phyloP scores from a whole-genome alignment of 2,888 invertebrate genomes.

The Schizotus pectinicornis region DNA sequence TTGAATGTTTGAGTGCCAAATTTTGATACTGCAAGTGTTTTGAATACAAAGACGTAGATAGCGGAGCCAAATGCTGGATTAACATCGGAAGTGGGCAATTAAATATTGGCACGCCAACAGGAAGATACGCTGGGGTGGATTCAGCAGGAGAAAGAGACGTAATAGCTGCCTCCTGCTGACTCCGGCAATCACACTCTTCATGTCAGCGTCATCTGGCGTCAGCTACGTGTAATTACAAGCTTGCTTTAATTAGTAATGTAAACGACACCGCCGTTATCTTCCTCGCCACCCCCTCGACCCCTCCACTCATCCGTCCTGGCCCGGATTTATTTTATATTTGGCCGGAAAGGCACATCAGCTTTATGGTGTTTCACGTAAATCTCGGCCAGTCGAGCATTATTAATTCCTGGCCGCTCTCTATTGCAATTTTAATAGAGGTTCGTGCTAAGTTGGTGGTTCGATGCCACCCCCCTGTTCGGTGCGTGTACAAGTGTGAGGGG shows the following conservation, averaged over 20 bases:
- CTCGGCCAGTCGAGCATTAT: too few species aligned
- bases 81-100: conserved; percentile 19
- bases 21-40: too few species aligned
- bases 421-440: too few species aligned
- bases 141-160: conserved; percentile 16
- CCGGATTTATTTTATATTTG: conserved; percentile 11
- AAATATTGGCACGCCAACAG: conserved; percentile 21
- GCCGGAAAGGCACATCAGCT: too few species aligned
- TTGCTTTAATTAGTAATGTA: conserved; percentile 41
- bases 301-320: conserved; percentile 10
- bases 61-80: conserved; percentile 1
- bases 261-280: conserved; percentile 36
- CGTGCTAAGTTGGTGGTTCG: too few species aligned
- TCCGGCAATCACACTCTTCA: conserved; percentile 34
- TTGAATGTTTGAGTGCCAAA: too few species aligned
- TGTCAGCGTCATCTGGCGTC: conserved; percentile 42
- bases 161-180: conserved; percentile 35
- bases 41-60: not conserved
- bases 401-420: too few species aligned
- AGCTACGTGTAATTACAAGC: conserved; percentile 40
- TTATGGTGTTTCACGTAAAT: too few species aligned
- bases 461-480: not conserved
- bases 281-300: conserved; percentile 12
- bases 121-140: conserved; percentile 13
- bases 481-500: not conserved